A percentile compares a stretch with the other conserved stretches of the same genome.
Conservation (phyloP, 2,797 vertebrate genomes). For the Lerista edwardsae region DNA sequence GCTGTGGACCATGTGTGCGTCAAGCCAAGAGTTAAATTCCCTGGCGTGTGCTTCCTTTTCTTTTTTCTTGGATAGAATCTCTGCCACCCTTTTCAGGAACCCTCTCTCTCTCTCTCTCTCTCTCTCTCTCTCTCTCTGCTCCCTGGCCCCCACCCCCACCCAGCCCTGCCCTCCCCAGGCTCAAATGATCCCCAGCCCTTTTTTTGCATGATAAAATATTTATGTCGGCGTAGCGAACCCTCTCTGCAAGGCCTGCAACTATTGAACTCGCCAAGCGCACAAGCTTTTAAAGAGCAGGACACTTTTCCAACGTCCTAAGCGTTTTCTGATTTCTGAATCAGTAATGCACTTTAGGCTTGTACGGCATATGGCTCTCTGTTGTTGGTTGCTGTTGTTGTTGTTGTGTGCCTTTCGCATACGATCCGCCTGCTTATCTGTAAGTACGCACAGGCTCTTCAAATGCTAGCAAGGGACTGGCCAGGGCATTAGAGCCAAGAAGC, state of each 20-base stretch:
- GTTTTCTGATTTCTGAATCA: constrained; percentile 78
- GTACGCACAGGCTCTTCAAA: neutral
- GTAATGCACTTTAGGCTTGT: constrained; percentile 71
- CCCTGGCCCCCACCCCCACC: constrained; percentile 13
- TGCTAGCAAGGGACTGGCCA: neutral
- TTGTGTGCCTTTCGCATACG: neutral
- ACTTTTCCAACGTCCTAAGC: constrained; percentile 79
- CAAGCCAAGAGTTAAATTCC: neutral
- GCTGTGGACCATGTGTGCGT: neutral
- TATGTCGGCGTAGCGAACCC: constrained; percentile 70
- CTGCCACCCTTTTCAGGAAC: neutral
- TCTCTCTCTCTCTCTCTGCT: neutral
- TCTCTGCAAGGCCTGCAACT: constrained; percentile 71
- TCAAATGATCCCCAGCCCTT: constrained; percentile 59
- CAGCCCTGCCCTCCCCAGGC: constrained; percentile 46
- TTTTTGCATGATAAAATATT: constrained; percentile 80
- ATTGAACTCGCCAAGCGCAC: constrained; percentile 67
- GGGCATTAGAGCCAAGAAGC: constrained; percentile 29
- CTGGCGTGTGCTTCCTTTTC: rapidly evolving
- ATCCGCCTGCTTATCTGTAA: neutral
- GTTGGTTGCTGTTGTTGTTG: too few relatives aligned
- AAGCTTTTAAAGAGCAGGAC: constrained; percentile 80
- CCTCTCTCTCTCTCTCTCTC: neutral
- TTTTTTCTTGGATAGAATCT: neutral
- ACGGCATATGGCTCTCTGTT: constrained; percentile 27